Evolutionary conservation across 2,797 vertebrate genomes (phyloP), one percentile per base, ranked within the genome.

Genomic region (Enteromius fasciolatus): DNA sequence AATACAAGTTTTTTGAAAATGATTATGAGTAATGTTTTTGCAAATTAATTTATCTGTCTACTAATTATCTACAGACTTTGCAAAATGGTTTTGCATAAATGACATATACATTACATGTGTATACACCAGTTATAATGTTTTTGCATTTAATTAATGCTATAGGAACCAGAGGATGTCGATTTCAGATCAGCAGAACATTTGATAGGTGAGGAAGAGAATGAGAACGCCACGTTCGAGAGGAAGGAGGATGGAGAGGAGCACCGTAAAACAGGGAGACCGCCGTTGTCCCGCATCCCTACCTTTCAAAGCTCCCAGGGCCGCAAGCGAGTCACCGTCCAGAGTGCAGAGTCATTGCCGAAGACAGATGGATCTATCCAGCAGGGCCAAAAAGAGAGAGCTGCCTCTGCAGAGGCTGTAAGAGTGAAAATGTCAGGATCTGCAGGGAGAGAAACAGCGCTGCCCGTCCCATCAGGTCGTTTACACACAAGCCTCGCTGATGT

Each of bases 261-360:
- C 33, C 92, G 91, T 2, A 94, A 89, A 89, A 78, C 91, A 54
- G 89, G 87, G 10, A 95, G 92, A 84, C 84, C 82, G 66, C 78
- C 69, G 0, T 52, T 87, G 10, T 95, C 94, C 46, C 89, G 94
- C 9, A 95, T 95, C 76, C 95, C 95, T 15, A 95, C 94, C 72
- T 94, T 94, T 83, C 92, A 92, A 7, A 91, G 88, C 85, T 78
- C 87, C 6, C 5, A 84, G 59, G 76, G 84, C 78, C 91, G 91
- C 50, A 94, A 93, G 74, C 89, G 91, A 57, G 87, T 91, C 7
- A 17, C 72, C 0, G 1, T 44, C 28, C 85, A 31, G 79, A 0
- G 83, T 92, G 81, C 64, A 83, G 88, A 90, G 79, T 73, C 85
- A 83, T 59, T 61, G 44, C 33, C 36, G 3, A 88, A 88, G 80